A percentile compares a stretch with the other conserved stretches of the same genome.
These are phyloP conservation scores for Aurelia coerulea DNA, from an alignment of 30 jellyfish, hydroid and myxozoan genomes.

Conservation along the genomic window DNA sequence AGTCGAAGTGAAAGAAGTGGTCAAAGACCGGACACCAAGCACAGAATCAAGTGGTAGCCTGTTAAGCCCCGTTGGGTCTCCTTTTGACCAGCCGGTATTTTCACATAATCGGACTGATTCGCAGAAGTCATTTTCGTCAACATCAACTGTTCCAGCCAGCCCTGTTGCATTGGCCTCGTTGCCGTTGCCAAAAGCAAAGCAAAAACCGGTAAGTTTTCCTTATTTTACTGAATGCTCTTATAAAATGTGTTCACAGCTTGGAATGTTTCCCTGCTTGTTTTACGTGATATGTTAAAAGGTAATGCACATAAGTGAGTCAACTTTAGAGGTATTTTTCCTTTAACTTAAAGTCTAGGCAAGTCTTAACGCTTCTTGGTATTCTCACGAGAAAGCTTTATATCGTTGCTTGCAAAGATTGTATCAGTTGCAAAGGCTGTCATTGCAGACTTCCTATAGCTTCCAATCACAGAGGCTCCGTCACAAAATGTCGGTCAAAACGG, in stretches of 20 bases:
- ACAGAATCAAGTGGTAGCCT: conserved; percentile 42
- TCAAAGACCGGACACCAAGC: conserved; percentile 59
- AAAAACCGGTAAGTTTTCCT: conserved; percentile 60
- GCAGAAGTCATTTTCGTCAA: conserved; percentile 61
- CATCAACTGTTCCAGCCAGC: conserved; percentile 54
- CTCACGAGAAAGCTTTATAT: too few relatives aligned
- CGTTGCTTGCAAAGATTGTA: too few relatives aligned
- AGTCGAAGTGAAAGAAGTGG: conserved; percentile 16
- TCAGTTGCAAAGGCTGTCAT: too few relatives aligned
- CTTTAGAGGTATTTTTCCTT: too few relatives aligned
- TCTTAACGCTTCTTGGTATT: too few relatives aligned
- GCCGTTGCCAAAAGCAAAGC: conserved; percentile 58
- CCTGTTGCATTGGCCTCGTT: conserved; percentile 30
- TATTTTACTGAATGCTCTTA: neutral
- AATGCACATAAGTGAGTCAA: too few relatives aligned
- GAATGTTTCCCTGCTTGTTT: too few relatives aligned
- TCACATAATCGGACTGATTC: conserved; percentile 53
- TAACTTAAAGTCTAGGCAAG: too few relatives aligned
- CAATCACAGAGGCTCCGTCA: too few relatives aligned
- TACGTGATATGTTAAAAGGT: too few relatives aligned
- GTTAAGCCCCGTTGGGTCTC: conserved; percentile 57
- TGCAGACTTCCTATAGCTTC: too few relatives aligned
- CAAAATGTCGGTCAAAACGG: too few relatives aligned
- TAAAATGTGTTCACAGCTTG: neutral
- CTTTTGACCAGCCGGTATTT: conserved; percentile 56